Evolutionary conservation across 2,797 vertebrate genomes (phyloP), one percentile per base, ranked within the genome.

Genomic region (Setipinna tenuifilis): DNA sequence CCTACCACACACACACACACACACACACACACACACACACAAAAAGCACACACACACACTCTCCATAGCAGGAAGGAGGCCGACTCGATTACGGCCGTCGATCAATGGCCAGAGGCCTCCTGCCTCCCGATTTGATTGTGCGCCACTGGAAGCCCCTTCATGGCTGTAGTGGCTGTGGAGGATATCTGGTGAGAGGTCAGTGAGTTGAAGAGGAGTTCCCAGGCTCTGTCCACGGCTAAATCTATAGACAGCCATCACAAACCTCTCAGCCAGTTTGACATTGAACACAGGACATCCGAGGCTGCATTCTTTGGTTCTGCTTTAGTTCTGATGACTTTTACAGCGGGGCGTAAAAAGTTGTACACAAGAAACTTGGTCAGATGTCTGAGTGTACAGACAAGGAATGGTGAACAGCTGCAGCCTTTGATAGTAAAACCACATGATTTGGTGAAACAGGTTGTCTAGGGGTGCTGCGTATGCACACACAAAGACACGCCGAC

Each of bases 371-470:
- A 71, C 65, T 31, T 6, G 28, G 25, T 65, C 57, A 58, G 57
- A 28, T 68, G 62, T 12, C 31, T 68, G 10, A 31, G 25, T 58
- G 57, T 71, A 31, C 25, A 71, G 65, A 31, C 28, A 31, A 35
- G 65, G 65, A 2, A 31, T 6, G 16, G 28, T 31, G 25, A 65
- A 14, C 65, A 71, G 65, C 65, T 71, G 65, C 23, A 14, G 23
- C 65, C 62, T 65, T 25, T 65, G 62, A 71, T 71, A 71, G 65
- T 31, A 17, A n/a, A 62, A 23, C 17, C 65, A 31, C 65, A 28
- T 65, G 62, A 65, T 65, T 65, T 28, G 62, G 23, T 65, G 62
- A 65, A 65, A 65, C 62, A 28, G 62, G 62, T 65, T 65, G 62
- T 65, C 50, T 12, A 54, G 14, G 50, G 50, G 35, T 41, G 35